Evolutionary conservation across 2,797 vertebrate genomes (phyloP).

Genomic region (Atherinosoma microstoma): DNA sequence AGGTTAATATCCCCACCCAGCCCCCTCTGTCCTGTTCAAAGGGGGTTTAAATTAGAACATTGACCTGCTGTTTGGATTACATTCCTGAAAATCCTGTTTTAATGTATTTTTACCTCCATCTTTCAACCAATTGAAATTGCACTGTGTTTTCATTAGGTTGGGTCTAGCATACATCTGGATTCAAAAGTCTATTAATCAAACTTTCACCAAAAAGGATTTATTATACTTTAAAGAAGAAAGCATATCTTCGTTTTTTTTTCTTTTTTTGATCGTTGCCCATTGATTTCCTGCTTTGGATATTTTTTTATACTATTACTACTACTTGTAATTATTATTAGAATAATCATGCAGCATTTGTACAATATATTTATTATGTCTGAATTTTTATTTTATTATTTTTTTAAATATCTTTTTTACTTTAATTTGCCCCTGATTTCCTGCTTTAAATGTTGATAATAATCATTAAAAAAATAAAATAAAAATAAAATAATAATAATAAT

Average conservation of each 20-base stretch:
- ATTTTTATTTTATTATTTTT: no score
- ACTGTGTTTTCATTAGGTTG: conserved; percentile 8
- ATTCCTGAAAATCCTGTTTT: conserved; percentile 63
- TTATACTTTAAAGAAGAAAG: background rate
- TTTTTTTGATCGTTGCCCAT: no score
- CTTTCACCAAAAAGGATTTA: background rate
- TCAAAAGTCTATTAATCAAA: background rate
- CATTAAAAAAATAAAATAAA: background rate
- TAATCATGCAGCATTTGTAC: no score
- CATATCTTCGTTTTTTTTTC: no score
- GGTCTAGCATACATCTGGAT: background rate
- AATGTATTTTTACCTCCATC: conserved; percentile 34
- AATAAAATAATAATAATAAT: background rate
- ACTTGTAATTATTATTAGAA: no score
- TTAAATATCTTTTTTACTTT: no score
- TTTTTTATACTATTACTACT: no score
- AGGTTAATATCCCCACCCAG: conserved; percentile 72
- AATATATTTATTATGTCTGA: no score
- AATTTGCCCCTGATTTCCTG: no score
- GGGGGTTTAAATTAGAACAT: conserved; percentile 65
- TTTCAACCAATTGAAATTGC: background rate
- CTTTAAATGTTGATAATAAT: background rate
- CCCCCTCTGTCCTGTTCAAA: conserved; percentile 44
- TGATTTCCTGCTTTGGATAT: no score
- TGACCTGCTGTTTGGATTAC: conserved; percentile 52